Evolutionary conservation across 2,888 invertebrate genomes (phyloP).

Genomic region (Plagodis dolabraria): DNA sequence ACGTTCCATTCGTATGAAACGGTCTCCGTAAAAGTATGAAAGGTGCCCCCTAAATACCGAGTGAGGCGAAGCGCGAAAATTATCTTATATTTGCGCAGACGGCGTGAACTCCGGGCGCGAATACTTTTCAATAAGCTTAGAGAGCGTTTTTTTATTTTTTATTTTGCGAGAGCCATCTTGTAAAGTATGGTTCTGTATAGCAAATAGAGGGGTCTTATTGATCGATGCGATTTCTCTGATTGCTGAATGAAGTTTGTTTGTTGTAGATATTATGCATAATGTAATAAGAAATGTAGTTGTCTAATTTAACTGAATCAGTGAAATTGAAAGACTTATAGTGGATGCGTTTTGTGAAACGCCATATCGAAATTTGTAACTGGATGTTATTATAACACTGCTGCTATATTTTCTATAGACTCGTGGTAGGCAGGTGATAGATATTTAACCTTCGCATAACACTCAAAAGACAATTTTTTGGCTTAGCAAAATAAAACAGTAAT

Average conservation of each 20-base stretch:
- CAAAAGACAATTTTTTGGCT: no score
- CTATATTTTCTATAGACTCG: no score
- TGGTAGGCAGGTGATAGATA: no score
- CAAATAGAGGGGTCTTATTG: conserved; percentile 76
- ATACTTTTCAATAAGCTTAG: conserved; percentile 85
- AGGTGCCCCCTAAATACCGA: conserved; percentile 84
- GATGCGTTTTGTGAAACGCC: no score
- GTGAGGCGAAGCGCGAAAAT: conserved; percentile 83
- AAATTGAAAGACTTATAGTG: no score
- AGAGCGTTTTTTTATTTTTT: conserved; percentile 74
- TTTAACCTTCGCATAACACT: no score
- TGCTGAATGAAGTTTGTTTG: conserved; percentile 34
- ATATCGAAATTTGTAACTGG: no score
- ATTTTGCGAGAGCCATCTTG: conserved; percentile 75
- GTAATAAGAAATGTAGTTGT: no score
- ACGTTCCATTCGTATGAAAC: conserved; percentile 65
- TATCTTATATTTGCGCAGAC: conserved; percentile 85
- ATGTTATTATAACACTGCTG: no score
- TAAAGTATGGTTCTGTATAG: conserved; percentile 67
- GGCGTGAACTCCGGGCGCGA: conserved; percentile 83
- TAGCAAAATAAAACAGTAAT: no score
- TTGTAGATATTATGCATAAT: conserved; percentile 3
- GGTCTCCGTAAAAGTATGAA: conserved; percentile 79
- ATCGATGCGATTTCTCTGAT: conserved; percentile 64
- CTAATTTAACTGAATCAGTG: no score